Conservation (phyloP, 1,140 invertebrate genomes). For the Thrips palmi region DNA sequence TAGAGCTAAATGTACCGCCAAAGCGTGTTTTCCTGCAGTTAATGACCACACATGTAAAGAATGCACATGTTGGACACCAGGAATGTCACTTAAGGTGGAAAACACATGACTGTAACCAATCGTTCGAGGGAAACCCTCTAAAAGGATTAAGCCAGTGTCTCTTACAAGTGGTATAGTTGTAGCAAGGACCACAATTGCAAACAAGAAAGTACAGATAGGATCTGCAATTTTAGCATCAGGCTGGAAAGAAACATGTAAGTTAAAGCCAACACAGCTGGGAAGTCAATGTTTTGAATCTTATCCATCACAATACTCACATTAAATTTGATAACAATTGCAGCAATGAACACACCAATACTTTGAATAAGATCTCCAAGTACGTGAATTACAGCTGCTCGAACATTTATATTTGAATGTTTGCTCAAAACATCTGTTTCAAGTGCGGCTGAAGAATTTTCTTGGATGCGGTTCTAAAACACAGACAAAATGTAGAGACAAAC, state of each 20-base stretch:
- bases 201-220: conserved; percentile 77
- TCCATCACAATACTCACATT: conserved; percentile 37
- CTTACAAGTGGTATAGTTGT: conserved; percentile 57
- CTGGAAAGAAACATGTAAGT: conserved; percentile 27
- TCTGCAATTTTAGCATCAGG: conserved; percentile 60
- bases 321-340: conserved; percentile 66
- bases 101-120: conserved; percentile 32
- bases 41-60: conserved; percentile 65
- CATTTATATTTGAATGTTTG: conserved; percentile 66
- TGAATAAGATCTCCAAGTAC: conserved; percentile 83
- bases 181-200: conserved; percentile 64
- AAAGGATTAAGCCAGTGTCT: conserved; percentile 54
- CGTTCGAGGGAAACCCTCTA: conserved; percentile 54
- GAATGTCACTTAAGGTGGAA: conserved; percentile 32
- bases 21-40: conserved; percentile 46
- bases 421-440: not conserved
- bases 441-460: conserved; percentile 4
- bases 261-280: not conserved
- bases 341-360: conserved; percentile 68
- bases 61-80: conserved; percentile 56
- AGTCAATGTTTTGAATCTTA: not conserved
- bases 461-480: not conserved
- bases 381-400: conserved; percentile 79
- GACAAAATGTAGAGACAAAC: not conserved
- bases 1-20: conserved; percentile 55